Base-by-base conservation (phyloP, 1,140 invertebrate genomes). In the Helicoverpa armigera region DNA sequence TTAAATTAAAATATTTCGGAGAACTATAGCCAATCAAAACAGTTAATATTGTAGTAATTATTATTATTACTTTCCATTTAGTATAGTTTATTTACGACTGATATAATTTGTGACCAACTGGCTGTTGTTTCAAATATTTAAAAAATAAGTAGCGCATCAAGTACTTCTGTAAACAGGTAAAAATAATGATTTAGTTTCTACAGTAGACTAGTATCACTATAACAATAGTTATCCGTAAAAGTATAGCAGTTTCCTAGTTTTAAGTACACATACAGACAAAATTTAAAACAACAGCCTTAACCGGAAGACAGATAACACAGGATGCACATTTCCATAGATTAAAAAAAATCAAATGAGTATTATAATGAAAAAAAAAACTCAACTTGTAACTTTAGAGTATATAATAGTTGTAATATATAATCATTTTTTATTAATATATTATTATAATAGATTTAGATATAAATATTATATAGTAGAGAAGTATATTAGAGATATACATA, bases 281-380 rank as follows among this genome's bases (percentile, higher is more conserved):
- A 23, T 56, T 18, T 43, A 72, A 61, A 51, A 61, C 56, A 73
- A 72, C 54, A 61, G 48, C 54, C 53, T 31, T 50, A 23, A 56
- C 63, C 53, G 31, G 65, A 75, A 58, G 53, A 81, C 72, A 69
- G 51, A 63, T 74, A 81, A 76, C 60, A 80, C 75, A 76, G 60
- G 56, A 69, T 50, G 12, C 65, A 77, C 77, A 82, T 84, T 82
- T 84, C 80, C 77, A 80, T 80, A 80, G 65, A 79, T 14, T 82
- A 78, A 72, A 70, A n/a, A 76, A 77, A 54, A 63, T n/a, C 16
- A 31, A 72, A 78, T 9, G 58, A 82, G 74, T 82, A 82, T 82
- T 82, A 74, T 70, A 76, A 23, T 60, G 51, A 73, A 73, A 77
- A 65, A n/a, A 65, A 65, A 76, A 31, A 67, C 75, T 67, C 61